Evolutionary conservation across 2,797 vertebrate species (phyloP).

Genomic region (Sciaenops ocellatus): DNA sequence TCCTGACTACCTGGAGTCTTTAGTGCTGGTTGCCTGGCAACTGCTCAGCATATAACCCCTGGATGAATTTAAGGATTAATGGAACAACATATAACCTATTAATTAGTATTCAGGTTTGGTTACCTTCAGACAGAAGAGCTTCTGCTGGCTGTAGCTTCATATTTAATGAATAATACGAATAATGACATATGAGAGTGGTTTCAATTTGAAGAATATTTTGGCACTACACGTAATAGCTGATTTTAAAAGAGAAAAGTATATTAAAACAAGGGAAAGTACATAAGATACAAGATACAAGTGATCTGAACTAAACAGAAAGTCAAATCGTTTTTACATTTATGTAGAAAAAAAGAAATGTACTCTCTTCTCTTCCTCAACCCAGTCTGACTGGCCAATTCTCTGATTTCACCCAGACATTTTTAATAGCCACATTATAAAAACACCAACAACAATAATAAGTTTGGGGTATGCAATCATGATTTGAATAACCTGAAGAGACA

Average conservation of each 20-base stretch:
- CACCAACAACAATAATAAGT: constrained; percentile 8
- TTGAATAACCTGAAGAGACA: constrained; percentile 19
- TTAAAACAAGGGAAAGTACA: background rate
- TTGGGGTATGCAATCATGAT: constrained; percentile 12
- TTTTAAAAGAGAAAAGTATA: too few relatives aligned
- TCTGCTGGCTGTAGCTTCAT: background rate
- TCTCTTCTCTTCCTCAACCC: background rate
- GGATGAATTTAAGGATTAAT: too few relatives aligned
- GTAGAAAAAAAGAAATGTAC: background rate
- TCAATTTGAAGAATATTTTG: background rate
- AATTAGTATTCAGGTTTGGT: too few relatives aligned
- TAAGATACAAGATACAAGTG: background rate
- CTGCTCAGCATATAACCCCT: too few relatives aligned
- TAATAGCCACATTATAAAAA: constrained; percentile 17
- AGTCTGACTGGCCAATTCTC: background rate
- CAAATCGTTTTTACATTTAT: background rate
- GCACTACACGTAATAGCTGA: too few relatives aligned
- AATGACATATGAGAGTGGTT: background rate
- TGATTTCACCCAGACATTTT: background rate
- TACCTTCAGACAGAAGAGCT: too few relatives aligned
- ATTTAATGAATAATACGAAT: too few relatives aligned
- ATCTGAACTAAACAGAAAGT: background rate
- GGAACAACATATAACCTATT: too few relatives aligned
- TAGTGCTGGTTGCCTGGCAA: too few relatives aligned
- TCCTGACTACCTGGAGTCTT: too few relatives aligned